Conservation (phyloP, 2,888 invertebrate genomes). For the Tiliacea aurago region DNA sequence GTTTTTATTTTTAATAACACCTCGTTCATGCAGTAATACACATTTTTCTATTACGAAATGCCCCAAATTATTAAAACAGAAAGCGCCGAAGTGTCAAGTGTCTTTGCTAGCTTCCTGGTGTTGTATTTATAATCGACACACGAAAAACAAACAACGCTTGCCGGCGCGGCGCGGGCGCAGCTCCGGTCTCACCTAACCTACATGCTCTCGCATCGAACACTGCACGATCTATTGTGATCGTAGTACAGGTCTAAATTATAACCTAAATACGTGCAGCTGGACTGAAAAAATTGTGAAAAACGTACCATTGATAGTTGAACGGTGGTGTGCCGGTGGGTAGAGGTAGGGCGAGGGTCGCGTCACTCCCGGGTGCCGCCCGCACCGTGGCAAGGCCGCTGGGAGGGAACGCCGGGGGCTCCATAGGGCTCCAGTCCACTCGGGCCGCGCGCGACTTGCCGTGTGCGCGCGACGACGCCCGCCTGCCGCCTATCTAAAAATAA, state of each 20-base stretch:
- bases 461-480: constrained; percentile 81
- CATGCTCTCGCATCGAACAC: constrained; percentile 54
- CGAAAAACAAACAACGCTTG: constrained; percentile 88
- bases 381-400: constrained; percentile 76
- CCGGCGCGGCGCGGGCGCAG: constrained; percentile 71
- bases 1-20: constrained; percentile 57
- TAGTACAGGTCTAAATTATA: constrained; percentile 60
- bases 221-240: constrained; percentile 64
- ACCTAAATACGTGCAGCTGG: constrained; percentile 60
- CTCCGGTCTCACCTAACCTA: constrained; percentile 55
- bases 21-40: constrained; percentile 48
- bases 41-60: constrained; percentile 62
- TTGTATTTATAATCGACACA: constrained; percentile 87
- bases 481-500: constrained; percentile 90
- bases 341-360: constrained; percentile 77
- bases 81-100: constrained; percentile 74
- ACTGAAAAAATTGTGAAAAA: constrained; percentile 65
- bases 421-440: constrained; percentile 86
- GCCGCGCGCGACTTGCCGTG: constrained; percentile 87
- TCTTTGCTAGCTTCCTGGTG: constrained; percentile 83
- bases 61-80: constrained; percentile 71
- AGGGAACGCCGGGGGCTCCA: constrained; percentile 86
- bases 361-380: constrained; percentile 82
- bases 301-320: constrained; percentile 84
- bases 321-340: constrained; percentile 83